Conservation (phyloP, 2,888 invertebrate species). For the Eudasyphora cyanicolor region DNA sequence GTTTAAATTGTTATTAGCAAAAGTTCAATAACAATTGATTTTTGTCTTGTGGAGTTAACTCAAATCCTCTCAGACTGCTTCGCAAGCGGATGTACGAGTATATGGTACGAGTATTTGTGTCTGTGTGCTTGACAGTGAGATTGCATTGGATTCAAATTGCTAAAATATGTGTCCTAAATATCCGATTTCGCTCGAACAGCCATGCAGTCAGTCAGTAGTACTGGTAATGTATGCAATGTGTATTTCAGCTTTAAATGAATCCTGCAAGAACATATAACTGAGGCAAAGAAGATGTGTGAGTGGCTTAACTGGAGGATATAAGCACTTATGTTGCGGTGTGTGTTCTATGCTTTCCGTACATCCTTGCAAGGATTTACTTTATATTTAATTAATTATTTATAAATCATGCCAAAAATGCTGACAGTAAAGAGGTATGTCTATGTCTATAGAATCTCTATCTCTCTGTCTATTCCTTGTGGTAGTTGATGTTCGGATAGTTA, state of each 20-base stretch:
- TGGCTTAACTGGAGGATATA: too few relatives aligned
- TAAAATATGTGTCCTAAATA: not conserved
- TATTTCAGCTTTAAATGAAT: not conserved
- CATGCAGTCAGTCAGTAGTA: not conserved
- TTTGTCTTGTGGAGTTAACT: too few relatives aligned
- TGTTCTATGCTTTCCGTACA: not conserved
- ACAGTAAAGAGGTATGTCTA: not conserved
- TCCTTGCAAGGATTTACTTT: not conserved
- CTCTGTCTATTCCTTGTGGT: too few relatives aligned
- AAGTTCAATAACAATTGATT: too few relatives aligned
- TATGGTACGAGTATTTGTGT: too few relatives aligned
- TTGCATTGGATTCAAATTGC: not conserved
- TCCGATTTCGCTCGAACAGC: too few relatives aligned
- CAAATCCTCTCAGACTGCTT: too few relatives aligned
- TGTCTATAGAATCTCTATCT: too few relatives aligned
- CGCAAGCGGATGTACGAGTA: too few relatives aligned
- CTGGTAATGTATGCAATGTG: not conserved
- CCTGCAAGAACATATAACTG: not conserved
- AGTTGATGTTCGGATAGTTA: not conserved
- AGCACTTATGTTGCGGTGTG: too few relatives aligned
- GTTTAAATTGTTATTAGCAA: too few relatives aligned
- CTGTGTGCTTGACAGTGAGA: not conserved
- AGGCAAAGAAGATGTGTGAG: not conserved
- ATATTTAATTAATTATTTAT: not conserved
- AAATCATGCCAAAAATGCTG: not conserved